phyloP scores from a whole-genome alignment of 2,113 vertebrate genomes.

The Prinia subflava region DNA sequence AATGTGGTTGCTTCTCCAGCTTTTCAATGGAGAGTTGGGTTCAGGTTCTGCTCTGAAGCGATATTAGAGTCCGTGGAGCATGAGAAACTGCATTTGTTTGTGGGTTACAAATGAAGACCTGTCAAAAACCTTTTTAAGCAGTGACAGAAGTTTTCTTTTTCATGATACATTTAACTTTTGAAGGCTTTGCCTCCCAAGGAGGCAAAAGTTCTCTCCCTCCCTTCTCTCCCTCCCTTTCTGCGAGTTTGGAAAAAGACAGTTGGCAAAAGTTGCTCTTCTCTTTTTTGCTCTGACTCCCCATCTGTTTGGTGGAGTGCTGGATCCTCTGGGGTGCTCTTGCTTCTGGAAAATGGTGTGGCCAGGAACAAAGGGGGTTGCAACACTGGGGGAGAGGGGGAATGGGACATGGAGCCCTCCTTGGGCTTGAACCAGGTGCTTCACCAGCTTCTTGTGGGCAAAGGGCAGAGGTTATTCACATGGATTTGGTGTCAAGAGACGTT shows the following conservation, averaged over 20 bases:
- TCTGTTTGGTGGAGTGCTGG: background rate
- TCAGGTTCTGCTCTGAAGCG: conserved; percentile 4
- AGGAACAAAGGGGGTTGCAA: background rate
- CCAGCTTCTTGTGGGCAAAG: background rate
- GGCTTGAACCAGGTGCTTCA: background rate
- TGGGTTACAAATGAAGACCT: conserved; percentile 59
- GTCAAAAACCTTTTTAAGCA: conserved; percentile 57
- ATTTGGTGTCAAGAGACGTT: background rate
- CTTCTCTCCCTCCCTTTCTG: background rate
- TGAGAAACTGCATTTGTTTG: conserved; percentile 58
- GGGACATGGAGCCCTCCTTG: background rate
- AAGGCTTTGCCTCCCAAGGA: background rate
- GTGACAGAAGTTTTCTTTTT: conserved; percentile 43
- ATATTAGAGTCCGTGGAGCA: conserved; percentile 36
- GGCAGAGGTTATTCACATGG: background rate
- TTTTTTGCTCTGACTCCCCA: background rate
- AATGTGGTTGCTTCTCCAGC: background rate
- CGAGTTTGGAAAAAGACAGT: accelerated
- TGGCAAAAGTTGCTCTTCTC: background rate
- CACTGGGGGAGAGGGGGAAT: background rate
- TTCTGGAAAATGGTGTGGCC: background rate
- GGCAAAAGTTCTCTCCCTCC: background rate
- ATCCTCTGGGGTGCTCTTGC: background rate
- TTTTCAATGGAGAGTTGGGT: background rate
- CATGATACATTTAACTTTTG: conserved; percentile 38